phyloP scores from a whole-genome alignment of 2,797 vertebrate genomes.

The Tenualosa thibaudeaui region DNA sequence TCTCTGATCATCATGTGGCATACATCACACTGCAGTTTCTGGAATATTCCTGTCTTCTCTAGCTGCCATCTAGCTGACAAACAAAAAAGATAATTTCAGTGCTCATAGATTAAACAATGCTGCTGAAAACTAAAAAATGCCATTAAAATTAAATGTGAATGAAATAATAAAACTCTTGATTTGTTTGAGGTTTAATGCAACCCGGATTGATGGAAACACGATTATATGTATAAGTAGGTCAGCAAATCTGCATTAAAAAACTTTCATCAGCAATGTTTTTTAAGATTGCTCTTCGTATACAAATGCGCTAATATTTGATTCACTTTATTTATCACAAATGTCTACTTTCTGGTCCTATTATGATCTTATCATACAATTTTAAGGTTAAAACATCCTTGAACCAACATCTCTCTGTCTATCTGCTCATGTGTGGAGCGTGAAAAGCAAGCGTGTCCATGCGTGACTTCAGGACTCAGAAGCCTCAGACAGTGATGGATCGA shows the following conservation, averaged over 20 bases:
- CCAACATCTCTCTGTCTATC: not conserved
- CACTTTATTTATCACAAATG: not conserved
- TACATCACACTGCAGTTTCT: not conserved
- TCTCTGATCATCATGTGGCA: slow-evolving; percentile 13
- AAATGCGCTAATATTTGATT: too few relatives aligned
- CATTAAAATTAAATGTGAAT: too few relatives aligned
- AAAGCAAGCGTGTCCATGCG: not conserved
- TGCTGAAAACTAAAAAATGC: too few relatives aligned
- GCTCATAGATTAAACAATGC: too few relatives aligned
- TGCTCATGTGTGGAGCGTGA: not conserved
- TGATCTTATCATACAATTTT: not conserved
- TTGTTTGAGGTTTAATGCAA: too few relatives aligned
- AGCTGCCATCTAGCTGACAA: not conserved
- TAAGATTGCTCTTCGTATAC: too few relatives aligned
- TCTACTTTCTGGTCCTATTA: not conserved
- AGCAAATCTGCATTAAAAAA: too few relatives aligned
- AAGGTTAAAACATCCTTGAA: not conserved
- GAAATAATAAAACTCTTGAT: too few relatives aligned
- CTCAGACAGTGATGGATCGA: slow-evolving; percentile 2
- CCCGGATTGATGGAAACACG: too few relatives aligned
- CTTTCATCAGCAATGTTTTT: too few relatives aligned
- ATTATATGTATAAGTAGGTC: too few relatives aligned
- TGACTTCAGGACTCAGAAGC: not conserved
- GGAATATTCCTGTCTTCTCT: not conserved
- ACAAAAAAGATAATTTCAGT: not conserved